Evolutionary conservation across 2,888 invertebrate species (phyloP).

Genomic region (Melanostoma mellinum): DNA sequence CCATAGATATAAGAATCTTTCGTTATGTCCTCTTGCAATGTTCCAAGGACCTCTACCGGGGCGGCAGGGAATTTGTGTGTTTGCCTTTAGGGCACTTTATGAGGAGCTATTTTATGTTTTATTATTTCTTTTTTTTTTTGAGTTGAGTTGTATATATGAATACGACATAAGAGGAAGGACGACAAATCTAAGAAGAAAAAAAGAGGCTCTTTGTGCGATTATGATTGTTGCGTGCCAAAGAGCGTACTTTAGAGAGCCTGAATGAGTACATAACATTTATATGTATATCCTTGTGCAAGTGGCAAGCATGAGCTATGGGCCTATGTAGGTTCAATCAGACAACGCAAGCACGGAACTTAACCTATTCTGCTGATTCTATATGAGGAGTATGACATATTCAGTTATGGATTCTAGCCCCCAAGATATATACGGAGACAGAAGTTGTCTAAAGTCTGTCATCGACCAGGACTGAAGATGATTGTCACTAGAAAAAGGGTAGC

Average conservation of each 20-base stretch:
- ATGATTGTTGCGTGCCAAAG: slow-evolving; percentile 71
- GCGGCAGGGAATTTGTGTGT: slow-evolving; percentile 34
- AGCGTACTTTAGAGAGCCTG: slow-evolving; percentile 56
- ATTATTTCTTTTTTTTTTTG: slow-evolving; percentile 27
- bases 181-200: slow-evolving; percentile 61
- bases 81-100: slow-evolving; percentile 50
- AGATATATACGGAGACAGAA: slow-evolving; percentile 29
- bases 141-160: background rate
- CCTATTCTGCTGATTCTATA: slow-evolving; percentile 26
- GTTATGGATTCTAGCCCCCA: slow-evolving; percentile 25
- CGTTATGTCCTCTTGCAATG: slow-evolving; percentile 60
- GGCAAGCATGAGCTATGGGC: slow-evolving; percentile 3
- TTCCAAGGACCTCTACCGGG: slow-evolving; percentile 55
- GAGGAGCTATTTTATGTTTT: slow-evolving; percentile 47
- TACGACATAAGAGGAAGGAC: slow-evolving; percentile 39
- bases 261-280: slow-evolving; percentile 39
- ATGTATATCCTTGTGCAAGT: background rate
- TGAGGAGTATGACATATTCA: slow-evolving; percentile 28
- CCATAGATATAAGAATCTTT: slow-evolving; percentile 61
- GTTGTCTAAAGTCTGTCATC: slow-evolving; percentile 40
- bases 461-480: slow-evolving; percentile 35
- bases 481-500: slow-evolving; percentile 6
- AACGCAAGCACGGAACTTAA: slow-evolving; percentile 31
- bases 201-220: slow-evolving; percentile 57
- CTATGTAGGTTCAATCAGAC: slow-evolving; percentile 42